Evolutionary conservation across 2,888 invertebrate genomes (phyloP).

Genomic region (Notocelia uddmanniana): DNA sequence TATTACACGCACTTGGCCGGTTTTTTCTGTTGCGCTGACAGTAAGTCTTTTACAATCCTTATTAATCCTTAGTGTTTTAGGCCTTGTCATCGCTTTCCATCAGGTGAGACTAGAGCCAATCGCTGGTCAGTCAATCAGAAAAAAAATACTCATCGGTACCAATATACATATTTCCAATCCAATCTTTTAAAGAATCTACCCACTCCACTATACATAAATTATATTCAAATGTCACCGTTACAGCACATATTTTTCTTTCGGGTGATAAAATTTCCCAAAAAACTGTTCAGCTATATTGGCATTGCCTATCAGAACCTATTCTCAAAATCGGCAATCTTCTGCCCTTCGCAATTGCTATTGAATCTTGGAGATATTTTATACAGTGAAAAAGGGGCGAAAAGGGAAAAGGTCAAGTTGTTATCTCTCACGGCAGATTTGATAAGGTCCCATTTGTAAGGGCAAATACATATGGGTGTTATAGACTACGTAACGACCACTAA

Average conservation of each 20-base stretch:
- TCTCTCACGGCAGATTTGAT: slow-evolving; percentile 39
- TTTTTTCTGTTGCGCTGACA: too few relatives aligned
- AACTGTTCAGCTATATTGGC: slow-evolving; percentile 19
- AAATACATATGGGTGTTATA: slow-evolving; percentile 29
- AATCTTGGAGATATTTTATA: slow-evolving; percentile 24
- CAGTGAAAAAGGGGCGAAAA: neutral
- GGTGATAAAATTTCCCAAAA: slow-evolving; percentile 14
- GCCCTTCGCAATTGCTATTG: slow-evolving; percentile 12
- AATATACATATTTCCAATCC: neutral
- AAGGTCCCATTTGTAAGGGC: slow-evolving; percentile 33
- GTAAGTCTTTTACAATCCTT: too few relatives aligned
- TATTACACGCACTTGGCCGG: too few relatives aligned
- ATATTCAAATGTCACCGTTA: neutral
- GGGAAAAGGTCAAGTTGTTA: slow-evolving; percentile 33
- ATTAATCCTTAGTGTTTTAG: too few relatives aligned
- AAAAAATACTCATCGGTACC: too few relatives aligned
- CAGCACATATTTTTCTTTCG: neutral
- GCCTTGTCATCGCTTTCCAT: too few relatives aligned
- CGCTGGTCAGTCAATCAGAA: too few relatives aligned
- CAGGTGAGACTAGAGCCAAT: too few relatives aligned
- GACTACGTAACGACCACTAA: slow-evolving; percentile 30
- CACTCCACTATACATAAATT: neutral
- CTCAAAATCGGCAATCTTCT: slow-evolving; percentile 15
- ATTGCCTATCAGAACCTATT: slow-evolving; percentile 17
- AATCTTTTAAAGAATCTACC: neutral